Percentiles rank a stretch among this genome's conserved stretches.
phyloP scores from a whole-genome alignment of 2,113 vertebrate species.

The Grammatotria lemairii region DNA sequence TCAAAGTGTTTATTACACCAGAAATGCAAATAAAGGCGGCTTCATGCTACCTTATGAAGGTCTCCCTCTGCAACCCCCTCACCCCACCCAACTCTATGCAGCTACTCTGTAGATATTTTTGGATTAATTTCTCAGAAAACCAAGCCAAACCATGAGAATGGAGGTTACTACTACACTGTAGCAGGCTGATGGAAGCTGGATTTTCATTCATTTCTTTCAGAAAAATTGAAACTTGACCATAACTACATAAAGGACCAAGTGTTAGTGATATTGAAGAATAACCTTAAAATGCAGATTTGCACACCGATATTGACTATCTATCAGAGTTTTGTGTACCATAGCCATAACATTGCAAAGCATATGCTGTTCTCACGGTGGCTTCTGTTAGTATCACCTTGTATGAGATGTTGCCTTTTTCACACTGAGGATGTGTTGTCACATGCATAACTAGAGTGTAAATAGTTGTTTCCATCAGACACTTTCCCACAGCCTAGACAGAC shows the following conservation, averaged over 20 bases:
- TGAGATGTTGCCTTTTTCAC: not conserved
- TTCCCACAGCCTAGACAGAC: slow-evolving; percentile 3
- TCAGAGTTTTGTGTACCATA: not conserved
- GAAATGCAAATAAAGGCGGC: not conserved
- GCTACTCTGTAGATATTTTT: not conserved
- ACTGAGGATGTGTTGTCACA: not conserved
- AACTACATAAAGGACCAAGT: not conserved
- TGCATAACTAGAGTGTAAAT: not conserved
- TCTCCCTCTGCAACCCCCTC: not conserved
- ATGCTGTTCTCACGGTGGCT: not conserved
- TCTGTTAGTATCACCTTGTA: not conserved
- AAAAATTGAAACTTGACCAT: not conserved
- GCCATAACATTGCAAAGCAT: not conserved
- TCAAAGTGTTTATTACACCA: not conserved
- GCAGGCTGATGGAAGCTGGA: not conserved
- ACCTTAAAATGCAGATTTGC: not conserved
- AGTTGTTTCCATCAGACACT: not conserved
- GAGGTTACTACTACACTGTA: not conserved
- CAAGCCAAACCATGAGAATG: not conserved
- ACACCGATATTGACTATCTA: not conserved
- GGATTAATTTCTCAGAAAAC: not conserved
- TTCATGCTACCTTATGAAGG: not conserved
- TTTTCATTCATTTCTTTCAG: not conserved
- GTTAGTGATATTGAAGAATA: not conserved
- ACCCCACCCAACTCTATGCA: not conserved